Conservation (phyloP, 1,140 invertebrate species). For the Solenopsis invicta region DNA sequence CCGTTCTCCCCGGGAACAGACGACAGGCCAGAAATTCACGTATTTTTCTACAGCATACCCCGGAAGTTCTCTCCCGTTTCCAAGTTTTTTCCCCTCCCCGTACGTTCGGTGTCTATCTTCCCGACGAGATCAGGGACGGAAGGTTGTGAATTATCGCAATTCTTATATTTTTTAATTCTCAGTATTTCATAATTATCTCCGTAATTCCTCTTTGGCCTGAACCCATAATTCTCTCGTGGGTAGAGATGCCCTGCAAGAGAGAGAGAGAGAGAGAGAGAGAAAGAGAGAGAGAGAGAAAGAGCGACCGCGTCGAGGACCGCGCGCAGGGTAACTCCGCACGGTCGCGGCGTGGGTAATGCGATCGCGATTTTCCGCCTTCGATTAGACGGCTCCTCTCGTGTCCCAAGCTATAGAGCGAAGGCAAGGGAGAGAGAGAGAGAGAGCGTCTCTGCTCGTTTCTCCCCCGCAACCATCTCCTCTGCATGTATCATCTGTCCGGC, state of each 20-base stretch:
- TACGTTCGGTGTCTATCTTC: background rate
- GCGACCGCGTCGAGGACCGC: background rate
- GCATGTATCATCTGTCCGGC: conserved; percentile 64
- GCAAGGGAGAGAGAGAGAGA: conserved; percentile 1
- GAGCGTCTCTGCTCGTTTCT: background rate
- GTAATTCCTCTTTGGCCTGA: background rate
- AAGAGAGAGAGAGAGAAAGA: too few species aligned
- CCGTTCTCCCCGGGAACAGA: conserved; percentile 25
- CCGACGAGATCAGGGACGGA: background rate
- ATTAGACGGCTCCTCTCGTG: conserved; percentile 76
- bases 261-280: too few species aligned
- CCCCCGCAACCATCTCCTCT: conserved; percentile 35
- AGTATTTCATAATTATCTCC: conserved; percentile 14
- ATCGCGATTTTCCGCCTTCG: conserved; percentile 83
- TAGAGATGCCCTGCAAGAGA: conserved; percentile 14
- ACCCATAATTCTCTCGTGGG: conserved; percentile 27
- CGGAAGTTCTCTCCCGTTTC: background rate
- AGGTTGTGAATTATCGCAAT: background rate
- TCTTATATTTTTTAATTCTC: background rate
- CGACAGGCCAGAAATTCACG: conserved; percentile 73
- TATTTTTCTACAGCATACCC: conserved; percentile 76
- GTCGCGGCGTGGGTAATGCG: conserved; percentile 52
- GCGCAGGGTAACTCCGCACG: conserved; percentile 4
- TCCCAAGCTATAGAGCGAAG: conserved; percentile 23
- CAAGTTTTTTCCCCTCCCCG: background rate